Base-by-base conservation (phyloP, 2,113 vertebrate genomes). In the Lycocorax pyrrhopterus region DNA sequence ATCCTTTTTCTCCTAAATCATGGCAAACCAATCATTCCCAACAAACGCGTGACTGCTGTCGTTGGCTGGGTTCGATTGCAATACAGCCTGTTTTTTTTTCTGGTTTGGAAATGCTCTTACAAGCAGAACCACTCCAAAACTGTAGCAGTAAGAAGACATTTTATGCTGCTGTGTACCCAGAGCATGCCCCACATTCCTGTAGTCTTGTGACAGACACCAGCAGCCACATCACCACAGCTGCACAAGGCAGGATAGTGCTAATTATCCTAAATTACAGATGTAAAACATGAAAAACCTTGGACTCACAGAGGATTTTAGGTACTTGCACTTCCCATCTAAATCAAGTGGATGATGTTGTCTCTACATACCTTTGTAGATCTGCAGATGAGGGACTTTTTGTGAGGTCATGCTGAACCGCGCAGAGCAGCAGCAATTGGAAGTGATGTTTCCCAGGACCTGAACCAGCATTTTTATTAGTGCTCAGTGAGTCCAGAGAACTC, bases 281-380 rank as follows among this genome's bases (percentile, higher is more conserved):
- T 35, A 41, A 94, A 80, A 58, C 8, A 25, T 25, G 17, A 46
- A 78, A 55, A 75, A 32, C 8, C n/a, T 55, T 43, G 8, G 29
- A 29, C 30, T 39, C 53, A 32, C 23, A 7, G 9, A 55, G 5
- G 1, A 59, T 79, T 86, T 69, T 84, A 55, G 44, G 22, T 63
- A 53, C 9, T 16, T 87, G 30, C 6, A 16, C 20, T 59, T 66
- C 39, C 26, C n/a, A 55, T 51, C 17, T 74, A 59, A 69, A 62
- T 71, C 26, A 68, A 76, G 22, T 7, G 20, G 35, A 27, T 59
- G 39, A 23, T 0, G 0, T 37, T 56, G 22, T 80, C 43, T 91
- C 90, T 37, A 52, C 29, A 60, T 73, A 95, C 67, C 90, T 95
- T 82, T 76, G 90, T 33, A 87, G 51, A 72, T 87, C 84, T 87